Evolutionary conservation across 2,113 vertebrate species (phyloP).

Genomic region (Hydrolagus affinis): DNA sequence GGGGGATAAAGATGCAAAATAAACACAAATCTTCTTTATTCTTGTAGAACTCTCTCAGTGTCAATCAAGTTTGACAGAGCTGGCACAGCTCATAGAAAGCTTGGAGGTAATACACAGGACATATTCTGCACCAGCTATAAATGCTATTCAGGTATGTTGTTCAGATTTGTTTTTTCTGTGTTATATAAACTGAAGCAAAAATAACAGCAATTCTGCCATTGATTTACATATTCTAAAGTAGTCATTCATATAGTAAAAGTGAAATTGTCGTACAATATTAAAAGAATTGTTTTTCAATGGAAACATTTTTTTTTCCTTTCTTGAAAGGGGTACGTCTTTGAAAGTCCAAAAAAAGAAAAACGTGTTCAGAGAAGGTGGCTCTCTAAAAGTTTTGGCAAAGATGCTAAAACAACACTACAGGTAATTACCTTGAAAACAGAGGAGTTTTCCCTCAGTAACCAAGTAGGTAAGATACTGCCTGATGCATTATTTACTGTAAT

Average conservation of each 20-base stretch:
- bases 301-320: neutral
- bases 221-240: neutral
- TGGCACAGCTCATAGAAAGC: slow-evolving; percentile 83
- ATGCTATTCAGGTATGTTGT: slow-evolving; percentile 77
- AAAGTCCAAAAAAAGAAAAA: slow-evolving; percentile 96
- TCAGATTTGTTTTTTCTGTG: neutral
- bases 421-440: slow-evolving; percentile 47
- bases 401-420: slow-evolving; percentile 85
- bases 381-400: slow-evolving; percentile 79
- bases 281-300: neutral
- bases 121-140: slow-evolving; percentile 87
- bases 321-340: slow-evolving; percentile 51
- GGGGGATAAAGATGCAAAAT: no score
- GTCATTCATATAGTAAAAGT: neutral
- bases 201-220: neutral
- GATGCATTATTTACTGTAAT: no score
- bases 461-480: no score
- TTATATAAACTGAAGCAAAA: neutral
- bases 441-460: no score
- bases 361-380: slow-evolving; percentile 78
- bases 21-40: neutral
- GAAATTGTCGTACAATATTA: neutral
- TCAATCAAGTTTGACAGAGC: slow-evolving; percentile 77
- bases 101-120: slow-evolving; percentile 96
- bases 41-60: slow-evolving; percentile 76